Evolutionary conservation across 2,113 vertebrate genomes (phyloP), one percentile per base, ranked within the genome.

Genomic region (Gnathonemus echidnorhynchus): DNA sequence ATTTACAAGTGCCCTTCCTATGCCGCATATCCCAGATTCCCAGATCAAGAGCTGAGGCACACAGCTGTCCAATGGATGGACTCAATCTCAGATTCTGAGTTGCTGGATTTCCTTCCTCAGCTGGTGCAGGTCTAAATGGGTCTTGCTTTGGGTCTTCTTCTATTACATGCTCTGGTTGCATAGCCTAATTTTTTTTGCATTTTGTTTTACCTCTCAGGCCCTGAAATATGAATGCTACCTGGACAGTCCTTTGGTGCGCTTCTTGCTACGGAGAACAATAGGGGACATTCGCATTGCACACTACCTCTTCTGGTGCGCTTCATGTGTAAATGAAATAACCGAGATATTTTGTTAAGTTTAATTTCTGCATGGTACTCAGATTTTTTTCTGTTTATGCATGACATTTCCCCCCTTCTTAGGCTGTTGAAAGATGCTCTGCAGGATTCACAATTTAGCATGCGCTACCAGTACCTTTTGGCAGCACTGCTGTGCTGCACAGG

Each of bases 191-290:
- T 45, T 39, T 39, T 45, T 86, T 87, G 45, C 3, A 19, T 48
- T 56, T 35, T 31, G 42, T 7, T 91, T 31, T 89, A 19, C 80
- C 89, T 17, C 5, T 9, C 92, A 99, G 98, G 98, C 98, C 2
- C 93, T 99, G 88, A 99, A 99, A 95, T 98, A 98, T 0, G 98
- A 99, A 93, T 99, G 98, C 91, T 99, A 99, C 95, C 96, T 99
- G 94, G 98, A 99, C 95, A 99, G 98, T 49, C 97, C 98, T 0
- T 93, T 99, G 93, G 97, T 99, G 89, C 96, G 98, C 2, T 99
- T 99, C 95, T 97, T 99, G 58, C 95, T 99, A 66, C 97, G 98
- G 50, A 93, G 98, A 93, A 97, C 98, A 0, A 96, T 99, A 5
- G 97, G 96, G 0, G 98, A 99, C 95, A 62, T 99, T 27, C 96